These are phyloP conservation scores for Petrocephalus sullivani DNA, from an alignment of 2,797 vertebrate species.

Conservation along the genomic window DNA sequence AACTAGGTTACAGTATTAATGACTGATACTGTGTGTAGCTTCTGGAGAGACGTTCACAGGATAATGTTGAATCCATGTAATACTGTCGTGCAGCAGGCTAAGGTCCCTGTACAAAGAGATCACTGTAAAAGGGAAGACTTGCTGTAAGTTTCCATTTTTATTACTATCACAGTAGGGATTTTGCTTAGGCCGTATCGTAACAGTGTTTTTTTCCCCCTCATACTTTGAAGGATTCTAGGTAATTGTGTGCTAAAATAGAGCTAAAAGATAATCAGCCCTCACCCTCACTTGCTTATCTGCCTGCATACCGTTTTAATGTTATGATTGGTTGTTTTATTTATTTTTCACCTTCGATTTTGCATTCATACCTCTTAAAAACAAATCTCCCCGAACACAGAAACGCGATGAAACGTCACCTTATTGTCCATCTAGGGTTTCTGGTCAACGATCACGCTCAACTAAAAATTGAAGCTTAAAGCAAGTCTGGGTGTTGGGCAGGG, in stretches of 20 bases:
- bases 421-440: neutral
- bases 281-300: neutral
- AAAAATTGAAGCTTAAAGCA: conserved; percentile 33
- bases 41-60: conserved; percentile 16
- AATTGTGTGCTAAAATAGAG: conserved; percentile 8
- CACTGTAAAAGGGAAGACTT: conserved; percentile 61
- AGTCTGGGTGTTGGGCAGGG: conserved; percentile 34
- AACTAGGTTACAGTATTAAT: conserved; percentile 67
- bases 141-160: conserved; percentile 64
- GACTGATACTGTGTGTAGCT: conserved; percentile 16
- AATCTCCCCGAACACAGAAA: neutral
- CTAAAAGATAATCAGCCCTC: neutral
- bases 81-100: conserved; percentile 15
- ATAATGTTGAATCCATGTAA: neutral
- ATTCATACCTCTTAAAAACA: neutral
- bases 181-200: neutral
- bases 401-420: neutral
- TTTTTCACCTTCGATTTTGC: neutral
- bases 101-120: conserved; percentile 36
- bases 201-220: neutral
- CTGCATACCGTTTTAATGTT: neutral
- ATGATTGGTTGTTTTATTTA: neutral
- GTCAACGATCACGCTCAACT: neutral
- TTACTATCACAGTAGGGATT: conserved; percentile 9
- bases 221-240: neutral